Evolutionary conservation across 2,888 invertebrate species (phyloP), one percentile per base, ranked within the genome.

Genomic region (Xanthorhoe designata): DNA sequence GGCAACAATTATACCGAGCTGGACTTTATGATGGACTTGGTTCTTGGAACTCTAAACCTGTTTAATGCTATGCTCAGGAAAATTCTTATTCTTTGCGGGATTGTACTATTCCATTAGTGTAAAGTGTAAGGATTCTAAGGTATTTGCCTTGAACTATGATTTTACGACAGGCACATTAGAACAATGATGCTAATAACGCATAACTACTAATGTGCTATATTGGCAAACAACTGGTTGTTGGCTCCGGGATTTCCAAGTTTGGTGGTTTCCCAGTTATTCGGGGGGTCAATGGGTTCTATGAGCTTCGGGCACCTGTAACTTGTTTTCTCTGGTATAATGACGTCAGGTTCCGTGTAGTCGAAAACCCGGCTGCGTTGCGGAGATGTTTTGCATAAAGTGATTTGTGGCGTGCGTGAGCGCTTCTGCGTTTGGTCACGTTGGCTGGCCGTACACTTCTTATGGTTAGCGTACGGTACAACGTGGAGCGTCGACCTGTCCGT

Each of bases 401-500:
- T 82, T 80, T 76, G 81, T 75, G 73, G 73, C 73, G 82, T 79
- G 78, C 75, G 78, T 75, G 78, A 77, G 75, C 72, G 72, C 81
- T 77, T 81, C 82, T 77, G 78, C 78, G 77, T 86, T 88, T 84
- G 88, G 89, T 80, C 81, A 82, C 83, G 82, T 87, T 84, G 82
- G 74, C 80, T 78, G 82, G 78, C 81, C 86, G 84, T 86, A 83
- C 80, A 83, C 88, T 89, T 91, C 91, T 90, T 91, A 90, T 90
- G 89, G 87, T 79, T 78, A 71, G 73, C 82, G 86, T 91, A 92
- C 92, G 92, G 92, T 92, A 92, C 79, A 85, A 75, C 80, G 76
- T 85, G 85, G 92, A 81, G 84, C 91, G 90, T 75, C 91, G 91
- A 92, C 91, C 91, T 83, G 85, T 85, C 77, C 91, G 86, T 88